A percentile compares a stretch with the other conserved stretches of the same genome.
Evolutionary conservation across 1,140 invertebrate species (phyloP).

Genomic region (Pygmarrhopalites habei): DNA sequence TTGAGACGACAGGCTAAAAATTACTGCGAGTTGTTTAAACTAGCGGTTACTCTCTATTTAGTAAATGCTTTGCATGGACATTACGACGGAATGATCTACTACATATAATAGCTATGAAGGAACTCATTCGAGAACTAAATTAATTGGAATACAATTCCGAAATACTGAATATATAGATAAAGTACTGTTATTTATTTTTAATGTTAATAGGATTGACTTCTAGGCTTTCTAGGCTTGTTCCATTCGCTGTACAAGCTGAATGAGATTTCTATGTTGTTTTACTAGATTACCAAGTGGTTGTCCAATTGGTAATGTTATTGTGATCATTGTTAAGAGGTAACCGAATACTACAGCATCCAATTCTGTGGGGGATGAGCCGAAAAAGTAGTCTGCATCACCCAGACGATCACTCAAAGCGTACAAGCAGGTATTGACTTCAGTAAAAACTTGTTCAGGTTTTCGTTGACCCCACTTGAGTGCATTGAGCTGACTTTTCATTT

Average conservation of each 20-base stretch:
- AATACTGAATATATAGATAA: too few relatives aligned
- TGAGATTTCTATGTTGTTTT: constrained; percentile 60
- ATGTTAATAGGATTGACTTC: too few relatives aligned
- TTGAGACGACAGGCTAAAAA: too few relatives aligned
- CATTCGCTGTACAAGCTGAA: constrained; percentile 65
- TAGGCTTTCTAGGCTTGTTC: constrained; percentile 48
- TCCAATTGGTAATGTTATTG: constrained; percentile 65
- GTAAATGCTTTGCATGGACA: too few relatives aligned
- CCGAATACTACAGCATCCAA: constrained; percentile 94
- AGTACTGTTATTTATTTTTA: too few relatives aligned
- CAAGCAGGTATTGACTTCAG: constrained; percentile 67
- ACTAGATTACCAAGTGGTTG: constrained; percentile 63
- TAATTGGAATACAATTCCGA: too few relatives aligned
- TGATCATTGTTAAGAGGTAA: constrained; percentile 87
- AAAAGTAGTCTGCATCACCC: constrained; percentile 68
- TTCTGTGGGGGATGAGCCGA: constrained; percentile 75
- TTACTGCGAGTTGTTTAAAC: too few relatives aligned
- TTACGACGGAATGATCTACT: too few relatives aligned
- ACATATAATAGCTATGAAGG: too few relatives aligned
- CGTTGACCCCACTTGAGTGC: constrained; percentile 29
- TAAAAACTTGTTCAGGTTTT: constrained; percentile 27
- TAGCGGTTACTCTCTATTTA: too few relatives aligned
- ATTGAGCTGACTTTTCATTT: constrained; percentile 18
- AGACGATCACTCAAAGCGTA: constrained; percentile 73
- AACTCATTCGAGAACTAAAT: too few relatives aligned